phyloP scores from a whole-genome alignment of 2,797 vertebrate species.

The Fundulus diaphanus region DNA sequence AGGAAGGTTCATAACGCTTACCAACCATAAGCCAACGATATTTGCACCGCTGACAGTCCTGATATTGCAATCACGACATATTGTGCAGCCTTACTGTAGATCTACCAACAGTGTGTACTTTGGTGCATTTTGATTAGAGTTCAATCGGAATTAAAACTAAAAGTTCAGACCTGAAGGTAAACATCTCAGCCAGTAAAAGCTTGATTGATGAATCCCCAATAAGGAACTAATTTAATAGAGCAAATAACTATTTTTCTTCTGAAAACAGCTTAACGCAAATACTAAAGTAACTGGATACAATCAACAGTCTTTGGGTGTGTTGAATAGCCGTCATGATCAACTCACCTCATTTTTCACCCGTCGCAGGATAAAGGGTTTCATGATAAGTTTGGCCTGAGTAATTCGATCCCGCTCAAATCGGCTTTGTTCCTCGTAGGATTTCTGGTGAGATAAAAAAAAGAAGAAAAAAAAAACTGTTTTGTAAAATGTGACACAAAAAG shows the following conservation, averaged over 20 bases:
- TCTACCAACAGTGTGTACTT: background rate
- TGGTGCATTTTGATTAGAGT: background rate
- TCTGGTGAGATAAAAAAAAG: constrained; percentile 77
- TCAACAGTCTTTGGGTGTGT: background rate
- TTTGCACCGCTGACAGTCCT: background rate
- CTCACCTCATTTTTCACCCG: constrained; percentile 94
- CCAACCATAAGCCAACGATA: background rate
- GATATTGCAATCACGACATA: background rate
- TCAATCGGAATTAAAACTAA: background rate
- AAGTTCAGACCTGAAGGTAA: background rate
- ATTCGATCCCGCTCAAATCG: constrained; percentile 92
- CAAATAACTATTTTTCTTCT: background rate
- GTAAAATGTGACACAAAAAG: background rate
- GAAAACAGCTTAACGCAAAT: background rate
- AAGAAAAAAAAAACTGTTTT: background rate
- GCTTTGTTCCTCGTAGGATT: constrained; percentile 91
- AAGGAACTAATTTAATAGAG: background rate
- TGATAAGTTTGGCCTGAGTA: constrained; percentile 91
- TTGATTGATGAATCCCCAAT: background rate
- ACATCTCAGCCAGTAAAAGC: background rate
- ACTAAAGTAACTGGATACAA: background rate
- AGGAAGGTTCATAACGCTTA: too few species aligned
- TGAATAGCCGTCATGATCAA: background rate
- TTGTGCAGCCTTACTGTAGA: background rate
- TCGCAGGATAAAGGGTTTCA: constrained; percentile 97